Percentiles rank a stretch among this genome's conserved stretches.
Evolutionary conservation across 2,797 vertebrate species (phyloP).

Genomic region (Galago senegalensis): DNA sequence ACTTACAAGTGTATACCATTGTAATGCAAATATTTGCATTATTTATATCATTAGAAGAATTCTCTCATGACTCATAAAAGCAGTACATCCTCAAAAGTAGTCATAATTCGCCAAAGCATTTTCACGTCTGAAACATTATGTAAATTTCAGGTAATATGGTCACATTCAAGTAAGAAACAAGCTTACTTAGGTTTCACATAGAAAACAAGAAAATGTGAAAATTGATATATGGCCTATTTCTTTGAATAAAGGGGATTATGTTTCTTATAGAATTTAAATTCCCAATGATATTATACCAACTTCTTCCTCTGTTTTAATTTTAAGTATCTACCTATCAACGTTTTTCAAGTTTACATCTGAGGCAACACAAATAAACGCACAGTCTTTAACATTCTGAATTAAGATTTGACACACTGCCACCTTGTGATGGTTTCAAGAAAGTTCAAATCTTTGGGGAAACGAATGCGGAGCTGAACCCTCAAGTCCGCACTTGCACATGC

Average conservation of each 20-base stretch:
- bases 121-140: constrained; percentile 13
- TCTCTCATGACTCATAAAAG: constrained; percentile 34
- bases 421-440: constrained; percentile 73
- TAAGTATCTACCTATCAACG: background rate
- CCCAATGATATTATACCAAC: background rate
- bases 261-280: constrained; percentile 30
- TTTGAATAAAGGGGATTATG: constrained; percentile 29
- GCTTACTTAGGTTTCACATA: background rate
- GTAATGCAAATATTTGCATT: background rate
- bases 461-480: background rate
- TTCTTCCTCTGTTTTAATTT: constrained; percentile 27
- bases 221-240: background rate
- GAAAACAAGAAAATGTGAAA: constrained; percentile 49
- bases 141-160: constrained; percentile 10
- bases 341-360: constrained; percentile 36
- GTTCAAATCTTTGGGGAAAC: constrained; percentile 60
- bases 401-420: constrained; percentile 77
- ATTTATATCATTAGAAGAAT: background rate
- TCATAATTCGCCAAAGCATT: background rate
- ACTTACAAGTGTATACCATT: background rate
- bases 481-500: background rate
- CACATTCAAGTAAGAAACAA: background rate
- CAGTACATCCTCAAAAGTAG: background rate
- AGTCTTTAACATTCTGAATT: constrained; percentile 31
- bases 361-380: constrained; percentile 40